phyloP scores from a whole-genome alignment of 1,140 invertebrate genomes.

The Formica selysi region DNA sequence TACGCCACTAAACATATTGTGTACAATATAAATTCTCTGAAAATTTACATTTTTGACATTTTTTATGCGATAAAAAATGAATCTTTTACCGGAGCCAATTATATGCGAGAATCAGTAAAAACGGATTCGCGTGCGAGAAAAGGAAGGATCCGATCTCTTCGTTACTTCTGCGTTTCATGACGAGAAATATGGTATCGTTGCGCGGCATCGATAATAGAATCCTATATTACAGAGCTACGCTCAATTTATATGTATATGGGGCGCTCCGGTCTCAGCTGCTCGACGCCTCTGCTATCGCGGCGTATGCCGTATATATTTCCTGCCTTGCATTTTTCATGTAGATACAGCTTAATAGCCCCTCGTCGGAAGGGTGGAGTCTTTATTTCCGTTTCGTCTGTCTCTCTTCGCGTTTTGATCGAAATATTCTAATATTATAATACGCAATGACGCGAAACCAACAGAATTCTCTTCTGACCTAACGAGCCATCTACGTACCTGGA shows the following conservation, averaged over 20 bases:
- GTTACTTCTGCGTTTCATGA: constrained; percentile 18
- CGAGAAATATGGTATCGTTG: constrained; percentile 24
- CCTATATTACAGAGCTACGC: constrained; percentile 45
- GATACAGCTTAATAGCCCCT: constrained; percentile 1
- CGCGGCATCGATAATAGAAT: constrained; percentile 51
- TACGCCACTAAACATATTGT: not conserved
- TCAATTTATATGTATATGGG: constrained; percentile 53
- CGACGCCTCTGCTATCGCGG: constrained; percentile 24
- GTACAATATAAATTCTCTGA: not conserved
- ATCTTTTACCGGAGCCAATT: not conserved
- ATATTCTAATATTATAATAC: not conserved
- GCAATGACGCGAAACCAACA: not conserved
- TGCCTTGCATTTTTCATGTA: constrained; percentile 48
- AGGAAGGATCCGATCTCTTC: not conserved
- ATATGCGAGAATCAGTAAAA: constrained; percentile 1
- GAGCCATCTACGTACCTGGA: constrained; percentile 77
- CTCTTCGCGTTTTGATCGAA: constrained; percentile 14
- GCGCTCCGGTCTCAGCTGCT: constrained; percentile 25
- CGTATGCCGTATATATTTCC: constrained; percentile 22
- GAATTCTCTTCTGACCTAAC: no score
- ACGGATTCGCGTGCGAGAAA: constrained; percentile 11
- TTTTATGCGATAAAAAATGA: constrained; percentile 12
- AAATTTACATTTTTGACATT: no score
- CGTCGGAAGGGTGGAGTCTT: not conserved
- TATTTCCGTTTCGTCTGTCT: constrained; percentile 17